Evolutionary conservation across 2,888 invertebrate genomes (phyloP).

Genomic region (Luperina nickerlii): DNA sequence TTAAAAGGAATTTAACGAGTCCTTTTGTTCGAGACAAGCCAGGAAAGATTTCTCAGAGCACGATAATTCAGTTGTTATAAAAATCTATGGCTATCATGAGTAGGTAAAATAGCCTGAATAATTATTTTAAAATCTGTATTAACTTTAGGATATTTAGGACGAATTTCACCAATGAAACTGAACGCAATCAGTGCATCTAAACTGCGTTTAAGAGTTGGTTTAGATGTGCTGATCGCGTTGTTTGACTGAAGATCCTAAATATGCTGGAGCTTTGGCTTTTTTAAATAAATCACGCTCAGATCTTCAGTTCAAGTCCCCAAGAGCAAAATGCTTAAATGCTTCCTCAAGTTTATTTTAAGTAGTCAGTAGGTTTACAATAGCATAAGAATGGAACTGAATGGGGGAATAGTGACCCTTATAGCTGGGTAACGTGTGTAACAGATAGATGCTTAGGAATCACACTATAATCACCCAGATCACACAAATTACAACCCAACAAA

Average conservation of each 20-base stretch:
- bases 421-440: neutral
- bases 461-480: neutral
- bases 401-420: neutral
- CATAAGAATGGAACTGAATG: neutral
- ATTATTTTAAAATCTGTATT: neutral
- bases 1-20: constrained; percentile 13
- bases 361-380: neutral
- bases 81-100: neutral
- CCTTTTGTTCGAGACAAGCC: neutral
- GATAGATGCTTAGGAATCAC: neutral
- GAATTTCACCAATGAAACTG: neutral
- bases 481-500: neutral
- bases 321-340: neutral
- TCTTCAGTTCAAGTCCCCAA: neutral
- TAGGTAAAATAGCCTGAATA: no score
- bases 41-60: neutral
- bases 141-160: neutral
- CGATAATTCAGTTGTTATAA: neutral
- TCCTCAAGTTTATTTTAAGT: neutral
- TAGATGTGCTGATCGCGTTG: neutral
- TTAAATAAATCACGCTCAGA: neutral
- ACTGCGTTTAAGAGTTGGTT: neutral
- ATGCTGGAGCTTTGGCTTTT: neutral
- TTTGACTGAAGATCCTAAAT: neutral
- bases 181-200: neutral